Evolutionary conservation across 1,140 invertebrate species (phyloP).

Genomic region (Aleiodes sp.): DNA sequence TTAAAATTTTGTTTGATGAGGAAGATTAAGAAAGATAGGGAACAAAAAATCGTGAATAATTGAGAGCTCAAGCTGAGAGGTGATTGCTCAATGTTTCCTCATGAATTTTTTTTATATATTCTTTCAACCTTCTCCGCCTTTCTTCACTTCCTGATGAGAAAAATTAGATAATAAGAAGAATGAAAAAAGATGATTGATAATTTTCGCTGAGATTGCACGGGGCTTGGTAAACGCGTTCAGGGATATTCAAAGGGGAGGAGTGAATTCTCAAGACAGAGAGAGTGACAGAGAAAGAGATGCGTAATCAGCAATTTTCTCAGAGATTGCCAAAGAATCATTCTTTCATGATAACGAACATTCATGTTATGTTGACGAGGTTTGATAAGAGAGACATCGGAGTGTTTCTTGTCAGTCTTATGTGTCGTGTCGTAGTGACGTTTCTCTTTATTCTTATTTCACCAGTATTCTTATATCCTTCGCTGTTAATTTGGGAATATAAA

Average conservation of each 20-base stretch:
- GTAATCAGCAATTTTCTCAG: slow-evolving; percentile 39
- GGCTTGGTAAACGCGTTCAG: not conserved
- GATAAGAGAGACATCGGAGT: slow-evolving; percentile 40
- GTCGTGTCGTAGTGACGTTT: not conserved
- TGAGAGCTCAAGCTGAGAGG: too few relatives aligned
- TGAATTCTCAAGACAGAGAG: not conserved
- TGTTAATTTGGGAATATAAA: not conserved
- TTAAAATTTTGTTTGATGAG: too few relatives aligned
- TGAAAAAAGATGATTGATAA: not conserved
- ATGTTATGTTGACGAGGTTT: not conserved
- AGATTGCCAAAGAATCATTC: slow-evolving; percentile 29
- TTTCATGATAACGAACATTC: slow-evolving; percentile 41
- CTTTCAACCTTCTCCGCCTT: not conserved
- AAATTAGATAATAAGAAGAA: not conserved
- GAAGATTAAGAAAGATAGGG: not conserved
- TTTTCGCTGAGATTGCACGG: not conserved
- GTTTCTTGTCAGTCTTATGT: slow-evolving; percentile 15
- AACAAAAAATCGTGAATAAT: not conserved
- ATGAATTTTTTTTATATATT: too few relatives aligned
- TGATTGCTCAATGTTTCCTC: not conserved
- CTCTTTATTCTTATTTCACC: not conserved
- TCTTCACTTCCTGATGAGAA: not conserved
- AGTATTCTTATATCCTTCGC: too few relatives aligned
- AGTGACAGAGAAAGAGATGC: not conserved
- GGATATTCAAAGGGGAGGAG: not conserved